phyloP scores from a whole-genome alignment of 2,113 vertebrate species.

The Chamaea fasciata region DNA sequence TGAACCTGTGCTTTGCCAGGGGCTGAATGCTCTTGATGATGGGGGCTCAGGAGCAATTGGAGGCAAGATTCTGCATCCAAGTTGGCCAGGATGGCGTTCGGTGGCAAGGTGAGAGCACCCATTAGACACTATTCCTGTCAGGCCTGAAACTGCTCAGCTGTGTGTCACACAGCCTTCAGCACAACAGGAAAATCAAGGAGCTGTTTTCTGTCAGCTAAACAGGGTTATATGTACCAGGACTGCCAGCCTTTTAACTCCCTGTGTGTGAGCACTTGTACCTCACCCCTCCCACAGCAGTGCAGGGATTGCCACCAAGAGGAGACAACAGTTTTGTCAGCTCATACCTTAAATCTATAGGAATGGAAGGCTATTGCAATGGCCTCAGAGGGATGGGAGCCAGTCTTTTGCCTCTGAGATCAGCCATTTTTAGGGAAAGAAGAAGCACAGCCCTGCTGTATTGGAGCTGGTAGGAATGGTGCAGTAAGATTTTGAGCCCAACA shows the following conservation, averaged over 20 bases:
- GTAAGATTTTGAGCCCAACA: neutral
- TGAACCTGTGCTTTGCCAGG: neutral
- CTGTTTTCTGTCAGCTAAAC: neutral
- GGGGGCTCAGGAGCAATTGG: neutral
- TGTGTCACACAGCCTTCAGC: neutral
- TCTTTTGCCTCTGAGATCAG: neutral
- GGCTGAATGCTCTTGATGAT: neutral
- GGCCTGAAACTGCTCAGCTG: neutral
- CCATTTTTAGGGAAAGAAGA: neutral
- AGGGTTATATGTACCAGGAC: neutral
- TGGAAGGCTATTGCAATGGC: neutral
- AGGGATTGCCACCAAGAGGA: neutral
- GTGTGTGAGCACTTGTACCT: neutral
- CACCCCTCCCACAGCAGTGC: neutral
- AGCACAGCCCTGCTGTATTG: rapidly evolving
- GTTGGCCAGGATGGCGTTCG: neutral
- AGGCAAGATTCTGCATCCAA: neutral
- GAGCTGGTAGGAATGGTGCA: neutral
- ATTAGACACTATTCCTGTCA: neutral
- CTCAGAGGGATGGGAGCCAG: neutral
- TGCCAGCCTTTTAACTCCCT: neutral
- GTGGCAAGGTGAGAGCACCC: neutral
- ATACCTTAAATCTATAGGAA: neutral
- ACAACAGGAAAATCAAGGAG: neutral
- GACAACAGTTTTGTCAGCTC: neutral